Percentiles rank a stretch among this genome's conserved stretches.
These are phyloP conservation scores for Hydrozoanthus gracilis DNA, from an alignment of 92 coral and sea anemone species.

Conservation along the genomic window DNA sequence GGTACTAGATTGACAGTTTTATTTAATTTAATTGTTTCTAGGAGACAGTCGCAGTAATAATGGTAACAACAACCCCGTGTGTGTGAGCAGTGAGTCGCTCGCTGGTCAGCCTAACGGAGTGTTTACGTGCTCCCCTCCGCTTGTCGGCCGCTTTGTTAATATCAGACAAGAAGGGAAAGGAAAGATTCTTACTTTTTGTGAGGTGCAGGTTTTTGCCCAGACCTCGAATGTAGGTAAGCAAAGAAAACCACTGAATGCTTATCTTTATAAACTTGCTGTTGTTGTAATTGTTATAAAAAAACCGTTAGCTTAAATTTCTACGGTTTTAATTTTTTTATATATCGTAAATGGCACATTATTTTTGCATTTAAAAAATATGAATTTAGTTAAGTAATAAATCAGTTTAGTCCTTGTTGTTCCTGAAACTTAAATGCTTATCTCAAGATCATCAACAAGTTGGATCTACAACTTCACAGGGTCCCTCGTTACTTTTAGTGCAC, in stretches of 20 bases:
- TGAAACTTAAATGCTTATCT: no score
- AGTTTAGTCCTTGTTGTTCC: no score
- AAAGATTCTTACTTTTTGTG: constrained; percentile 28
- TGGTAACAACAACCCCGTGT: constrained; percentile 52
- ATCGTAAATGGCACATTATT: no score
- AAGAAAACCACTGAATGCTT: not conserved
- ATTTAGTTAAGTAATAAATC: no score
- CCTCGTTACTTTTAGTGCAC: no score
- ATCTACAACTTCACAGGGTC: no score
- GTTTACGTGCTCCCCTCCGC: constrained; percentile 33
- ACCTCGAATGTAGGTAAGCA: constrained; percentile 23
- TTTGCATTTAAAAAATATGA: no score
- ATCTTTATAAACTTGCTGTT: no score
- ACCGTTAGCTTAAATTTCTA: no score
- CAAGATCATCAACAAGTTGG: no score
- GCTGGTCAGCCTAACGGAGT: constrained; percentile 31
- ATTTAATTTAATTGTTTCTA: not conserved
- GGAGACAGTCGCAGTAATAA: constrained; percentile 42
- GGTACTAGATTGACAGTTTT: no score
- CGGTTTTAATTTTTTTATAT: not conserved
- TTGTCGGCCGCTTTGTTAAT: constrained; percentile 29
- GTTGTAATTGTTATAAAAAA: no score
- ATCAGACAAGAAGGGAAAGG: constrained; percentile 38
- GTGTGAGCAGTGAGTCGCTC: constrained; percentile 50
- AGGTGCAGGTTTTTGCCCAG: constrained; percentile 42